phyloP scores from a whole-genome alignment of 2,113 vertebrate genomes.

The Nyctibius bracteatus region DNA sequence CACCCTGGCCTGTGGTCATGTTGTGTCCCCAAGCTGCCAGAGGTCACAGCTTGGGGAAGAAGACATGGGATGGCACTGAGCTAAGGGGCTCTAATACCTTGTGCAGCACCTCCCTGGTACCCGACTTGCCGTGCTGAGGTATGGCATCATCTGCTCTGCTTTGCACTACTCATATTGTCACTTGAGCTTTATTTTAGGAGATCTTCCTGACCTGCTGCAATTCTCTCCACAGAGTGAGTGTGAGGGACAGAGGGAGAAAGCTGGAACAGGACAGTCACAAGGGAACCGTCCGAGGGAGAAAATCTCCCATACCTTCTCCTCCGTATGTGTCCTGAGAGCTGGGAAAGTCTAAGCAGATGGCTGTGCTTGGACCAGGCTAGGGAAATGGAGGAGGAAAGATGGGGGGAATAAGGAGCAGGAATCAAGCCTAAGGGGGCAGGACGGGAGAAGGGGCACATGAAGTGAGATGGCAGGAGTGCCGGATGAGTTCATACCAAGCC shows the following conservation, averaged over 20 bases:
- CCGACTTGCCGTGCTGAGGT: background rate
- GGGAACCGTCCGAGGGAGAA: background rate
- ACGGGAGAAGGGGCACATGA: fast-evolving
- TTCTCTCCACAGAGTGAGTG: background rate
- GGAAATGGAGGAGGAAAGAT: background rate
- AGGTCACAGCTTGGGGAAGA: background rate
- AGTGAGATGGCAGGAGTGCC: background rate
- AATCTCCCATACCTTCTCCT: background rate
- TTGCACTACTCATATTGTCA: background rate
- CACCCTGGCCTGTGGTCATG: background rate
- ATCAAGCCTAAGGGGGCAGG: background rate
- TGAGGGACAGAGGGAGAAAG: background rate
- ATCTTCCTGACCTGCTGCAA: background rate
- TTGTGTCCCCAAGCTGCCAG: background rate
- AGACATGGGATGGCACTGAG: background rate
- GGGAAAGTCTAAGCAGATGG: background rate
- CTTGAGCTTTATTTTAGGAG: background rate
- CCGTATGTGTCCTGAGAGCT: background rate
- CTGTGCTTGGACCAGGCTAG: fast-evolving
- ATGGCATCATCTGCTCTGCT: background rate
- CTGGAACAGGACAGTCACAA: background rate
- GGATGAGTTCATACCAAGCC: background rate
- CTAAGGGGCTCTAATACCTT: background rate
- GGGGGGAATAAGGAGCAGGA: background rate
- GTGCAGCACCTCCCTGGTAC: background rate